Evolutionary conservation across 30 jellyfish, hydroid and myxozoan genomes (phyloP).

Genomic region (Aurelia sp.): DNA sequence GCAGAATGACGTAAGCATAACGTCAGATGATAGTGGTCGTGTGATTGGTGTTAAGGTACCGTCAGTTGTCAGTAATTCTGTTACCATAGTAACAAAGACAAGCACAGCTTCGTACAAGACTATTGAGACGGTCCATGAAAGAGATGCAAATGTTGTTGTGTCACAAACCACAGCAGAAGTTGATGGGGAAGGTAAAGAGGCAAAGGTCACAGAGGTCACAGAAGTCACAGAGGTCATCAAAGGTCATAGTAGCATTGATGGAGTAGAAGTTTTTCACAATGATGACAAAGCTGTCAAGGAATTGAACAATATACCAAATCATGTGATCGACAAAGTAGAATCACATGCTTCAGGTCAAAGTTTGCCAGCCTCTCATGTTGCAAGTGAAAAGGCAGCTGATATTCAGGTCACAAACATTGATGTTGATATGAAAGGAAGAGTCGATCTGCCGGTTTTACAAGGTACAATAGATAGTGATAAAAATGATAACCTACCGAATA

Average conservation of each 20-base stretch:
- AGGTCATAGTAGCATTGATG: too few relatives aligned
- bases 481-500: neutral
- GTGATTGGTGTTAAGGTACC: too few relatives aligned
- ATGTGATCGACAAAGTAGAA: neutral
- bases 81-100: conserved; percentile 6
- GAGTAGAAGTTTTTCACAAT: too few relatives aligned
- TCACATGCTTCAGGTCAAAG: neutral
- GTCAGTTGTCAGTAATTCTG: neutral
- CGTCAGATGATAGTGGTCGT: too few relatives aligned
- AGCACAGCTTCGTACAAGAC: conserved; percentile 2
- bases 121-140: neutral
- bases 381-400: neutral
- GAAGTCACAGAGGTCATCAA: too few relatives aligned
- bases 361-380: neutral
- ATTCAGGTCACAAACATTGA: neutral
- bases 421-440: neutral
- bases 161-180: neutral
- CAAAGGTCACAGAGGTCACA: too few relatives aligned
- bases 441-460: neutral
- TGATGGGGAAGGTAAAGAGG: neutral
- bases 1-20: too few relatives aligned
- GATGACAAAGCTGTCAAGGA: too few relatives aligned
- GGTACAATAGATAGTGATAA: neutral
- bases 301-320: neutral
- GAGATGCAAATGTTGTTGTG: neutral